Base-by-base conservation (phyloP, 2,113 vertebrate genomes). In the Raja brachyura region DNA sequence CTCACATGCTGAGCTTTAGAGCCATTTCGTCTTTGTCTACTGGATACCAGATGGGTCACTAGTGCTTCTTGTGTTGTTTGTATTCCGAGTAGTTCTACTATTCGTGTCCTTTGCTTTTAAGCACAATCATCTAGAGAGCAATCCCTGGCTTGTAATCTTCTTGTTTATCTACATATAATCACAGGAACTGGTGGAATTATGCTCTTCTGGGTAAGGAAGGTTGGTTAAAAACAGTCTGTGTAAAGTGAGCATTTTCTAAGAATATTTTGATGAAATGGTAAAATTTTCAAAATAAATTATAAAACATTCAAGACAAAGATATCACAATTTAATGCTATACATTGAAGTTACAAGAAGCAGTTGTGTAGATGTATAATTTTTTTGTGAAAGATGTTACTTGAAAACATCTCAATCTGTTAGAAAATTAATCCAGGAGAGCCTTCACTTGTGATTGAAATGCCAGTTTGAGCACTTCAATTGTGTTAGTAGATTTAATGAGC, bases 1-100 rank as follows among this genome's bases (percentile, higher is more conserved):
- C 97, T 97, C 96, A 95, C 95, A 93, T 96, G 96, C 97, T 96
- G 97, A 95, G 96, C 95, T 96, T 96, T 95, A 97, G 96, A 97
- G 96, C 96, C 96, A 96, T 96, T 95, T 95, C 93, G 96, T 96
- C 97, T 97, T 97, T 97, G 97, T 97, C 97, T 97, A 96, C 96
- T 73, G 90, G 90, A 92, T 92, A 92, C 90, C 96, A 96, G 96
- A 97, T 97, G 97, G 97, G 97, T 97, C 96, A 97, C 96, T 96
- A 97, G 96, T 97, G 96, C 96, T 95, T 95, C 95, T 96, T 97
- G 94, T 94, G 95, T 96, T 95, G 90, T 92, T 94, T 94, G 94
- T 95, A 95, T 95, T 96, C 95, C 94, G 94, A 95, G 94, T 95
- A 96, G 94, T 95, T 93, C 88, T 70, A 68, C 63, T 33, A 90